Evolutionary conservation across 2,113 vertebrate species (phyloP), one percentile per base, ranked within the genome.

Genomic region (Proterorhinus semilunaris): DNA sequence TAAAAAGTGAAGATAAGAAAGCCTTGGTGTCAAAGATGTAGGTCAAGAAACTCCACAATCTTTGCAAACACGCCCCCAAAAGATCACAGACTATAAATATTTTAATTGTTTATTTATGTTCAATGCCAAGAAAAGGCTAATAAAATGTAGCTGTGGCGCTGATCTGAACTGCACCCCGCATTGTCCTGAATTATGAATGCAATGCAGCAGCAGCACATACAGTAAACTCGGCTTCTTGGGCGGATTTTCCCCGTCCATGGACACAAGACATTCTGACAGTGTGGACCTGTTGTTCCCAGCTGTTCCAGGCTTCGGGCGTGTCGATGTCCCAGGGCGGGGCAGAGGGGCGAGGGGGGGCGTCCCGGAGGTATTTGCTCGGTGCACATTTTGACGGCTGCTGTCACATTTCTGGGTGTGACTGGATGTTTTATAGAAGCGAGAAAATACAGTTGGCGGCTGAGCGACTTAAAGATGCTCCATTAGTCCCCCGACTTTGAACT

Each of bases 401-500:
- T 55, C 53, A 21, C 53, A 55, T 55, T 55, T 21, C 53, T 10
- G 53, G 53, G 53, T 21, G 53, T 27, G 53, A 55, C 53, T 55
- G 16, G 9, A 16, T 55, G n/a, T 53, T 53, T 53, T 53, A 53
- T 9, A 16, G 6, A 53, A 6, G 2, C 3, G 16, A 51, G 8
- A 8, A 15, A 54, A 17, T 1, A 21, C 16, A 54, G 53, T 54
- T 54, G 17, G 53, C 16, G 10, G n/a, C 16, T 53, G n/a, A 53
- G 7, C 15, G 11, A 16, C 27, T 36, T 36, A 36, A 36, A 36
- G 27, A 36, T 36, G 27, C 27, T 36, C 27, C 27, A 36, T 36
- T 36, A 3, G 27, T 36, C 4, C 3, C 27, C 16, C 52, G 7
- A 21, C 16, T 10, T 8, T 10, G 27, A 53, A 53, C n/a, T 17